A percentile compares a stretch with the other conserved stretches of the same genome.
Evolutionary conservation across 2,888 invertebrate species (phyloP).

Genomic region (Apomyelois bistriatella): DNA sequence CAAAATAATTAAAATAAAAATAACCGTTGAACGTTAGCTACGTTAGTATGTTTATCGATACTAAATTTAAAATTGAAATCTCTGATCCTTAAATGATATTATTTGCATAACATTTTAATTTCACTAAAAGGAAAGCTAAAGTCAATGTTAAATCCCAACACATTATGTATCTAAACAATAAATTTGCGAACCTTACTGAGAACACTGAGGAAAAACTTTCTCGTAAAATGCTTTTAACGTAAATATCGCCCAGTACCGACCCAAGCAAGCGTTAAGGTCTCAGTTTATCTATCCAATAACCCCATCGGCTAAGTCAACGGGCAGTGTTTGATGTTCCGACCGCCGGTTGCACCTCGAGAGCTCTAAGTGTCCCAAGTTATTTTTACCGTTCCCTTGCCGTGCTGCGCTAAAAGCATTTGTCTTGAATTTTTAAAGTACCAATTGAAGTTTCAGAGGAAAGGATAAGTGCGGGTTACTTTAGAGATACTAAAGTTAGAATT

Average conservation of each 20-base stretch:
- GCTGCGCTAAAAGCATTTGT: slow-evolving; percentile 66
- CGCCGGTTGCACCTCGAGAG: slow-evolving; percentile 40
- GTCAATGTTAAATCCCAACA: too few relatives aligned
- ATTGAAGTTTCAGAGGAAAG: slow-evolving; percentile 54
- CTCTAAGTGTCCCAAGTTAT: slow-evolving; percentile 56
- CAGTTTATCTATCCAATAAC: slow-evolving; percentile 55
- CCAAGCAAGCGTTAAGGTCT: slow-evolving; percentile 23
- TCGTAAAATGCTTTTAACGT: slow-evolving; percentile 10
- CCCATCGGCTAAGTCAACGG: slow-evolving; percentile 58
- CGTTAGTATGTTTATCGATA: too few relatives aligned
- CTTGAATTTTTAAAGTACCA: slow-evolving; percentile 72
- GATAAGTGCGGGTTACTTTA: slow-evolving; percentile 28
- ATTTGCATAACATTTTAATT: too few relatives aligned
- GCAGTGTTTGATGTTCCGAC: slow-evolving; percentile 51
- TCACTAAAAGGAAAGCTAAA: too few relatives aligned
- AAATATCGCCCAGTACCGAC: slow-evolving; percentile 6
- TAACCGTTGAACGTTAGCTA: too few relatives aligned
- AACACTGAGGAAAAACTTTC: slow-evolving; percentile 3
- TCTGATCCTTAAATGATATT: too few relatives aligned
- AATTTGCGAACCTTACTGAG: background rate
- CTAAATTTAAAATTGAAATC: too few relatives aligned
- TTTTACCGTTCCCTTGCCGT: slow-evolving; percentile 53
- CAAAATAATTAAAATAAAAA: too few relatives aligned
- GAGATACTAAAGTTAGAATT: slow-evolving; percentile 23
- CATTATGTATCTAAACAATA: background rate